These are phyloP conservation scores for Conopomorpha cramerella DNA, from an alignment of 1,140 invertebrate species.

Conservation along the genomic window DNA sequence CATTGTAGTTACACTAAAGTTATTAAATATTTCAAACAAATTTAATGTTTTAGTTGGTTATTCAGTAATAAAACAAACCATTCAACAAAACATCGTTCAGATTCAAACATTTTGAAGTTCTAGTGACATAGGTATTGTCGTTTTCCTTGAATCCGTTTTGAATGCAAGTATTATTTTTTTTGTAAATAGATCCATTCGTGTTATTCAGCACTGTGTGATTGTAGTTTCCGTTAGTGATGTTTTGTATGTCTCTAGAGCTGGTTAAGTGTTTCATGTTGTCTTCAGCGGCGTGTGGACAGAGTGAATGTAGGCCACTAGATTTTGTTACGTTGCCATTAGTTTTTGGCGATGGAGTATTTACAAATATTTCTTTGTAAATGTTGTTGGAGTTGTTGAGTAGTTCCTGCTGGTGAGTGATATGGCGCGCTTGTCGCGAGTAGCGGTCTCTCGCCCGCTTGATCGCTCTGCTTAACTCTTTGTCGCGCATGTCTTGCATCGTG, in stretches of 20 bases:
- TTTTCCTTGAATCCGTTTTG: constrained; percentile 16
- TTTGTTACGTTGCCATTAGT: constrained; percentile 1
- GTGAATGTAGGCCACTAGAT: constrained; percentile 5
- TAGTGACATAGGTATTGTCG: constrained; percentile 19
- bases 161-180: constrained; percentile 4
- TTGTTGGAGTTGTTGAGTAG: constrained; percentile 27
- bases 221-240: constrained; percentile 5
- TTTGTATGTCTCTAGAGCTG: too few species aligned
- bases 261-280: too few species aligned
- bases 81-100: constrained; percentile 35
- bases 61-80: constrained; percentile 30
- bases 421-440: constrained; percentile 32
- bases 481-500: too few species aligned
- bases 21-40: too few species aligned
- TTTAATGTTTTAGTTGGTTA: too few species aligned
- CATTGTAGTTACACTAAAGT: too few species aligned
- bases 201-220: too few species aligned
- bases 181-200: too few species aligned
- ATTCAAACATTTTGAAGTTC: constrained; percentile 14
- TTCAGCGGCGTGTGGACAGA: too few species aligned
- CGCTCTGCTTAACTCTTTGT: constrained; percentile 30
- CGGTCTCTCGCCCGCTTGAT: constrained; percentile 31
- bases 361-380: constrained; percentile 22
- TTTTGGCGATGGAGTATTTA: too few species aligned
- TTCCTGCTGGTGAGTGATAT: constrained; percentile 37